These are phyloP conservation scores for Tillus elongatus DNA, from an alignment of 2,888 invertebrate species.

Conservation along the genomic window DNA sequence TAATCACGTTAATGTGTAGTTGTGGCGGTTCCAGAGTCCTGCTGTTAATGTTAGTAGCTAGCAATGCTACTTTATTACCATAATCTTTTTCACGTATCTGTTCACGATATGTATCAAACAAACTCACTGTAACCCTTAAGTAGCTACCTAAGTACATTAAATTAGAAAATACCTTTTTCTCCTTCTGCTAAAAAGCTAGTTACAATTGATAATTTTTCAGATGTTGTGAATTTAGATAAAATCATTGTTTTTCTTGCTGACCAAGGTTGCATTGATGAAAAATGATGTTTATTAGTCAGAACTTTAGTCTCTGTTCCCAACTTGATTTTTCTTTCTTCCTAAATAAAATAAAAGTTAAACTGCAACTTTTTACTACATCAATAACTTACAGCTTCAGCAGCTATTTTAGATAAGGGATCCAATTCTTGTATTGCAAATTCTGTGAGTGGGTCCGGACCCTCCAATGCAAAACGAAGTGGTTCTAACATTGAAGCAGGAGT, in stretches of 20 bases:
- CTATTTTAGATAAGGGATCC: constrained; percentile 58
- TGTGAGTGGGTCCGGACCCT: constrained; percentile 66
- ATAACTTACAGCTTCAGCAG: constrained; percentile 42
- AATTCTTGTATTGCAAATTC: constrained; percentile 56
- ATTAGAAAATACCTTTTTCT: constrained; percentile 56
- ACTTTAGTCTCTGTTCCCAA: too few relatives aligned
- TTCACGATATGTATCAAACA: too few relatives aligned
- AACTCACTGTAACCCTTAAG: too few relatives aligned
- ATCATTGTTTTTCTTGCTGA: constrained; percentile 63
- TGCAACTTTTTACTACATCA: too few relatives aligned
- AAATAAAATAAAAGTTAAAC: too few relatives aligned
- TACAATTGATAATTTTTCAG: constrained; percentile 83
- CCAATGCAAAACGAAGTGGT: constrained; percentile 50
- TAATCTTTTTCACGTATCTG: too few relatives aligned
- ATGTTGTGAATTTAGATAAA: constrained; percentile 83
- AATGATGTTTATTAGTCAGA: too few relatives aligned
- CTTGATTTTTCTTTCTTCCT: too few relatives aligned
- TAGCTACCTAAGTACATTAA: constrained; percentile 1
- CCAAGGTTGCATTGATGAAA: constrained; percentile 62
- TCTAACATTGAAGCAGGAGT: constrained; percentile 42
- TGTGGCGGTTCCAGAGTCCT: too few relatives aligned
- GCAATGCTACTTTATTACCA: background rate
- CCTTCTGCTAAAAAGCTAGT: constrained; percentile 79
- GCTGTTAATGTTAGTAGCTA: background rate
- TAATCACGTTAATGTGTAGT: too few relatives aligned